A percentile compares a stretch with the other conserved stretches of the same genome.
These are phyloP conservation scores for Saccostrea echinata DNA, from an alignment of 1,140 invertebrate species.

Conservation along the genomic window DNA sequence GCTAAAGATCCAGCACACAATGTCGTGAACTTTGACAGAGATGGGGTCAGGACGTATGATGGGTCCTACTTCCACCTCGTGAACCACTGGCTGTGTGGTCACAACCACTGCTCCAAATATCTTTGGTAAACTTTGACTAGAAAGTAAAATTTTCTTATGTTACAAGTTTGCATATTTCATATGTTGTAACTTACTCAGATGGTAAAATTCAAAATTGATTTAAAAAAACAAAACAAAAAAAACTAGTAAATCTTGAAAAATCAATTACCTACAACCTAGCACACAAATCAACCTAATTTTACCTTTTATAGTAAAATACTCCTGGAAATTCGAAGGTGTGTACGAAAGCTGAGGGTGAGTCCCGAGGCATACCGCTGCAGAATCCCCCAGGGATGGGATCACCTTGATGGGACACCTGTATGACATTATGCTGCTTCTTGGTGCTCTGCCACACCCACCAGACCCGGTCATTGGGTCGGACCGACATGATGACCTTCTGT, in stretches of 20 bases:
- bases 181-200: background rate
- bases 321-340: conserved; percentile 76
- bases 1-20: conserved; percentile 78
- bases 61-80: conserved; percentile 73
- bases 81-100: conserved; percentile 76
- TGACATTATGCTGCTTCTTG: conserved; percentile 78
- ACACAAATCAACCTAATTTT: background rate
- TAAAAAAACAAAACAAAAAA: background rate
- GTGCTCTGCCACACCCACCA: conserved; percentile 80
- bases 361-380: conserved; percentile 75
- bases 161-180: background rate
- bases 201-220: background rate
- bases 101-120: conserved; percentile 78
- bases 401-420: conserved; percentile 79
- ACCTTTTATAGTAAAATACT: conserved; percentile 79
- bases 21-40: conserved; percentile 74
- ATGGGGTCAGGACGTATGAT: conserved; percentile 76
- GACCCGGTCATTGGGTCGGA: conserved; percentile 77
- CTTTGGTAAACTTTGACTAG: conserved; percentile 72
- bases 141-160: conserved; percentile 9
- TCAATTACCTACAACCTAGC: background rate
- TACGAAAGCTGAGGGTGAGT: conserved; percentile 78
- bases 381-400: conserved; percentile 75
- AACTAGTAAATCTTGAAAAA: background rate
- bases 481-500: conserved; percentile 75